Percentiles rank a stretch among this genome's conserved stretches.
Conservation (phyloP, 2,113 vertebrate genomes). For the Nesoenas mayeri region DNA sequence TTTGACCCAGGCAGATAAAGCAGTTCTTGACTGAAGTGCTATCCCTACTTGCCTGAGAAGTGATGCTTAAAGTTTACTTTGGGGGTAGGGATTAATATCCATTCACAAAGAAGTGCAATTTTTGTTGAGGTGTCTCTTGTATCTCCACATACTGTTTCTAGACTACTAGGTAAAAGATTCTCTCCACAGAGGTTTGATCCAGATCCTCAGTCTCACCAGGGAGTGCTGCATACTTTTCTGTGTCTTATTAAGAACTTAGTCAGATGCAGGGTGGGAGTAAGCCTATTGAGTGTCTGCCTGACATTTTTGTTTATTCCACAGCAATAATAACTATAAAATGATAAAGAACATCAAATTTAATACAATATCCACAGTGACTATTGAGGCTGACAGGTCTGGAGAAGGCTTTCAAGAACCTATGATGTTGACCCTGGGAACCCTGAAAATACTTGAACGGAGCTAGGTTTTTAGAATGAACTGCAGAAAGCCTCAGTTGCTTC, state of each 20-base stretch:
- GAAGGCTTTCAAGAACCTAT: not conserved
- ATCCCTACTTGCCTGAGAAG: not conserved
- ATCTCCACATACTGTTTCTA: not conserved
- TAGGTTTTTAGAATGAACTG: not conserved
- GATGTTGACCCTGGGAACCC: not conserved
- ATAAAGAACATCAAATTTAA: not conserved
- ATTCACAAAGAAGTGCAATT: not conserved
- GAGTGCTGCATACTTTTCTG: not conserved
- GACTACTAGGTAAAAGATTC: not conserved
- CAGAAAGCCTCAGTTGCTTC: not conserved
- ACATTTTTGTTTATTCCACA: not conserved
- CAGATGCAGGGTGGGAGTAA: not conserved
- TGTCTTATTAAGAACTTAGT: not conserved
- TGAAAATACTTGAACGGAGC: not conserved
- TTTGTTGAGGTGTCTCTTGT: not conserved
- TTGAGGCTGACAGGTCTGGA: not conserved
- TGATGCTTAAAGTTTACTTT: not conserved
- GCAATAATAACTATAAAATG: not conserved
- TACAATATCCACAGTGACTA: not conserved
- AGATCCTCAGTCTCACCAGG: not conserved
- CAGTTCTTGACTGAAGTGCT: not conserved
- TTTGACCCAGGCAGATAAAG: not conserved
- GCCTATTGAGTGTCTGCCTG: not conserved
- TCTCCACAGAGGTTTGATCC: rapidly evolving
- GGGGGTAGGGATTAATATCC: not conserved